Base-by-base conservation (phyloP, 2,888 invertebrate genomes). In the Stenoptilia bipunctidactyla region DNA sequence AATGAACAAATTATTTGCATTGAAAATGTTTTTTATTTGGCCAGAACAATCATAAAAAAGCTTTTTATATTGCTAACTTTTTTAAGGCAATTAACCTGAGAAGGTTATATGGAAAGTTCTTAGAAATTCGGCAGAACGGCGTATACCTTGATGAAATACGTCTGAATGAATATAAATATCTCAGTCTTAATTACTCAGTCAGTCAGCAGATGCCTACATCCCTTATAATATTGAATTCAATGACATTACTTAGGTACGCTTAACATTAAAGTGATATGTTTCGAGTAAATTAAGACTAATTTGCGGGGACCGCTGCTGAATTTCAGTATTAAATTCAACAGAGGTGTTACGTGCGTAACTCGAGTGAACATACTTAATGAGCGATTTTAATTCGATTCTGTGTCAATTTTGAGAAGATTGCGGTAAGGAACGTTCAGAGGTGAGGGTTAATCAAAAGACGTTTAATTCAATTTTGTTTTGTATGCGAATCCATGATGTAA, bases 281-380 rank as follows among this genome's bases (percentile, higher is more conserved):
- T 71, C 67, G 56, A 66, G 68, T 69, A 67, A 77, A 79, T 82
- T 77, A 77, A 76, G 69, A 73, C 63, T 74, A 77, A 77, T 79
- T 80, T 77, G 74, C 65, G 62, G 61, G 68, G 74, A 72, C 30
- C 10, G 30, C n/a, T n/a, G 30, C 9, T 12, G 30, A 30, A 10
- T 30, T 30, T 25, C 30, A 4, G 12, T 30, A 30, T 12, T 30
- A 30, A 20, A 77, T 77, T 70, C 69, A 68, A 61, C 62, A 64
- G 64, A 60, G 57, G 60, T 60, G 61, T 68, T 68, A 71, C 64
- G 63, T 60, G 65, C 73, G 61, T 75, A 71, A 74, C 69, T 67
- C 59, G 58, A 65, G 62, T 59, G 61, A 68, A 69, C 59, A 56
- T 20, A 5, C 49, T 62, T 73, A 72, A 74, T 67, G 53, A 71